phyloP scores from a whole-genome alignment of 2,888 invertebrate species.

The Leptinotarsa haldemani region DNA sequence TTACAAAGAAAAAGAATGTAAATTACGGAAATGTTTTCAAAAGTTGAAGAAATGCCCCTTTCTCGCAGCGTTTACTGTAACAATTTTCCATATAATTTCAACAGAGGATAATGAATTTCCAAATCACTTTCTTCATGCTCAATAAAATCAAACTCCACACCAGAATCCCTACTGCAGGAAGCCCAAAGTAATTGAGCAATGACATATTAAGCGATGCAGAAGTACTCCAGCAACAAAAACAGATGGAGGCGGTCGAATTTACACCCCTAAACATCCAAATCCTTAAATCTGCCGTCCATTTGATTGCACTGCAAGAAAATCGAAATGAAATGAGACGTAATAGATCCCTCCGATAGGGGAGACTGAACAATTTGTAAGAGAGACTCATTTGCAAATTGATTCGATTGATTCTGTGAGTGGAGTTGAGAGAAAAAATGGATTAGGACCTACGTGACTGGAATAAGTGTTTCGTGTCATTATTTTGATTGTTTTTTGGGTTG shows the following conservation, averaged over 20 bases:
- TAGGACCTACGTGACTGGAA: conserved; percentile 54
- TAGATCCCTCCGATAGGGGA: conserved; percentile 44
- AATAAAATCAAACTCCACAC: conserved; percentile 35
- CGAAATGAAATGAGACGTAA: conserved; percentile 57
- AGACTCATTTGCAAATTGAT: conserved; percentile 61
- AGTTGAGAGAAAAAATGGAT: conserved; percentile 48
- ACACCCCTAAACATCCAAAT: conserved; percentile 52
- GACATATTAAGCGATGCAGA: conserved; percentile 58
- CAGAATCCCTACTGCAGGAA: conserved; percentile 32
- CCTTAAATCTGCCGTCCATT: conserved; percentile 56
- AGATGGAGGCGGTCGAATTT: conserved; percentile 57
- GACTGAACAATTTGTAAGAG: conserved; percentile 46
- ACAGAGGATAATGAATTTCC: not conserved
- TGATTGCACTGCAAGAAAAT: conserved; percentile 56
- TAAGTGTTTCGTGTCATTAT: conserved; percentile 38
- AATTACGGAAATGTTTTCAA: too few relatives aligned
- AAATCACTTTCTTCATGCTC: conserved; percentile 33
- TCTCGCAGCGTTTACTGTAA: not conserved
- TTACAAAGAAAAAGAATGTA: too few relatives aligned
- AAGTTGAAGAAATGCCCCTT: not conserved
- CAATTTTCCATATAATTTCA: too few relatives aligned
- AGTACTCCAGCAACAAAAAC: conserved; percentile 54
- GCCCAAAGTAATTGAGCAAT: conserved; percentile 54
- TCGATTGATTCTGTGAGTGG: conserved; percentile 56
- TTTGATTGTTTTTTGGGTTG: conserved; percentile 35